Percentiles rank a stretch among this genome's conserved stretches.
These are phyloP conservation scores for Pseudonaja textilis DNA, from an alignment of 2,113 vertebrate species.

Conservation along the genomic window DNA sequence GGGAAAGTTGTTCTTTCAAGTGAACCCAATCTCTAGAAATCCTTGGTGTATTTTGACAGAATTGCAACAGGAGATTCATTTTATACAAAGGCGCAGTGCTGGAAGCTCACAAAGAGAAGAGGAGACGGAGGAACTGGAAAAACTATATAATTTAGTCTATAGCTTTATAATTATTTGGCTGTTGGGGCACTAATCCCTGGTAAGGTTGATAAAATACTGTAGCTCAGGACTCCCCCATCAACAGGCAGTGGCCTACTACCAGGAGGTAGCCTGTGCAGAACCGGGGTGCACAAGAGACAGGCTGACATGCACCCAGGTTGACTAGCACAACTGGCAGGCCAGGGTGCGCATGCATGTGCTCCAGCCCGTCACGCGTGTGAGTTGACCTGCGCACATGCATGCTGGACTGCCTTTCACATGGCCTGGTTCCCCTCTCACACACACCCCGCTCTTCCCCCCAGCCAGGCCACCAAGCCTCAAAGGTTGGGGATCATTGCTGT, in stretches of 20 bases:
- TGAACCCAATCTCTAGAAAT: not conserved
- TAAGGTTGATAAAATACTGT: not conserved
- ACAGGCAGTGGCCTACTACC: too few relatives aligned
- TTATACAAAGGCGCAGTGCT: not conserved
- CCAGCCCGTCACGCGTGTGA: too few relatives aligned
- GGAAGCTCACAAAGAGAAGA: not conserved
- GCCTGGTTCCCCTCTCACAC: too few relatives aligned
- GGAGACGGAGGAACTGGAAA: not conserved
- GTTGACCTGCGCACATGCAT: too few relatives aligned
- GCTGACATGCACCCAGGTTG: too few relatives aligned
- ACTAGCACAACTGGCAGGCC: too few relatives aligned
- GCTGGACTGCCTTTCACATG: too few relatives aligned
- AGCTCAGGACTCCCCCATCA: not conserved
- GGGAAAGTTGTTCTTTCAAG: not conserved
- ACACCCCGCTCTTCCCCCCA: too few relatives aligned
- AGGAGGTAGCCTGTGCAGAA: fast-evolving
- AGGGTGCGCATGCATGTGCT: too few relatives aligned
- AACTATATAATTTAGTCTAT: not conserved
- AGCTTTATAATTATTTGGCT: not conserved
- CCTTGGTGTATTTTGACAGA: not conserved
- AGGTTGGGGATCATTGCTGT: too few relatives aligned
- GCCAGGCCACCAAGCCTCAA: too few relatives aligned
- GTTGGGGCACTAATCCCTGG: not conserved
- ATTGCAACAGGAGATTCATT: not conserved
- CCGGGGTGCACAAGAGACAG: too few relatives aligned